Percentiles rank a stretch among this genome's conserved stretches.
Evolutionary conservation across 2,888 invertebrate genomes (phyloP).

Genomic region (Marasmarcha lunaedactyla): DNA sequence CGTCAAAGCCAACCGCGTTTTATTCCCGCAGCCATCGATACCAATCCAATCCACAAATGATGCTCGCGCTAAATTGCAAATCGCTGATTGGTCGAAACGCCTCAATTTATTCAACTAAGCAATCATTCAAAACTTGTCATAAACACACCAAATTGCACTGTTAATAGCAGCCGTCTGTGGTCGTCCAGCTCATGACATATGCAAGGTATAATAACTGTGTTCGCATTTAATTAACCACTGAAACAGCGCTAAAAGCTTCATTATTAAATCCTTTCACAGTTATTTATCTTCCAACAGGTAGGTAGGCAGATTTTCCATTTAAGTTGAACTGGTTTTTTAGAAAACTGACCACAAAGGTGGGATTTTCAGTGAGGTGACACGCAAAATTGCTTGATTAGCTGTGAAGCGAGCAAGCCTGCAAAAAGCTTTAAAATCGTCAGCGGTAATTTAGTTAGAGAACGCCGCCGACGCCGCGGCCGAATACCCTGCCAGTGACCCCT

Average conservation of each 20-base stretch:
- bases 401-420: conserved; percentile 36
- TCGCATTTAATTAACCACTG: too few relatives aligned
- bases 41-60: conserved; percentile 62
- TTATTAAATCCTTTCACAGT: too few relatives aligned
- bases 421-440: conserved; percentile 62
- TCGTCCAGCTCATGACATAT: too few relatives aligned
- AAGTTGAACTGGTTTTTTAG: too few relatives aligned
- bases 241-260: too few relatives aligned
- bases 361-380: conserved; percentile 28
- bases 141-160: too few relatives aligned
- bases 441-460: conserved; percentile 52
- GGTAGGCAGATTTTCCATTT: too few relatives aligned
- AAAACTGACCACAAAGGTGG: conserved; percentile 4
- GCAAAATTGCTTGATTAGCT: conserved; percentile 53
- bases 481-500: conserved; percentile 27
- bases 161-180: too few relatives aligned
- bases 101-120: conserved; percentile 12
- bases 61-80: conserved; percentile 55
- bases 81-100: conserved; percentile 59
- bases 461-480: conserved; percentile 21
- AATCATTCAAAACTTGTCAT: too few relatives aligned
- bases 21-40: conserved; percentile 48
- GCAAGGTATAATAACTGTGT: too few relatives aligned
- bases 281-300: too few relatives aligned
- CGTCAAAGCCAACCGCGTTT: conserved; percentile 57